Evolutionary conservation across 2,113 vertebrate genomes (phyloP).

Genomic region (Oncorhynchus kisutch): DNA sequence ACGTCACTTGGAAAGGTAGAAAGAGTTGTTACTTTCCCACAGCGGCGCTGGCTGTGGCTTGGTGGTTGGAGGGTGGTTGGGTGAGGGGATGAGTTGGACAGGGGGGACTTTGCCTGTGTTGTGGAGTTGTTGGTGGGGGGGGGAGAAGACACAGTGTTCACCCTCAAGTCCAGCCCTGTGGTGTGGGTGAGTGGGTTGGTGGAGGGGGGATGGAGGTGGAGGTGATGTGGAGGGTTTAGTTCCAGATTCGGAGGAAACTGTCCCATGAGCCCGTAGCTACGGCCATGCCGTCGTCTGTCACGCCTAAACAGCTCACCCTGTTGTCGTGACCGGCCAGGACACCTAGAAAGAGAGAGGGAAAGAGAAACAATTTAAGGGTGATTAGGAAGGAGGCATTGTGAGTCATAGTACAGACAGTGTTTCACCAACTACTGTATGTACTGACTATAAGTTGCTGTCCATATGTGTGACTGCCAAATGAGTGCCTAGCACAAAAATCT

Average conservation of each 20-base stretch:
- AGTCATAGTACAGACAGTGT: no score
- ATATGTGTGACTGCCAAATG: no score
- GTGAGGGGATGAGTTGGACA: constrained; percentile 1
- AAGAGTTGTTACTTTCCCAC: constrained; percentile 78
- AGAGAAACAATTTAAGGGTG: no score
- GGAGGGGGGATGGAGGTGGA: constrained; percentile 21
- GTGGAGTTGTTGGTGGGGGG: constrained; percentile 38
- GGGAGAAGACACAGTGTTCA: constrained; percentile 59
- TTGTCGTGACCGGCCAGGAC: constrained; percentile 96
- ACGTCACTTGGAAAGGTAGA: constrained; percentile 83
- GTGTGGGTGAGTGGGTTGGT: background rate
- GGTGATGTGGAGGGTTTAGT: constrained; percentile 73
- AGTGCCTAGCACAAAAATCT: no score
- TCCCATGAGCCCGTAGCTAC: constrained; percentile 99
- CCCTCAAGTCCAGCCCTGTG: constrained; percentile 57
- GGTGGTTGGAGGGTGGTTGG: constrained; percentile 7
- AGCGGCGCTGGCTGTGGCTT: constrained; percentile 62
- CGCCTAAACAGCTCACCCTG: constrained; percentile 96
- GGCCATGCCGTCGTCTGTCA: constrained; percentile 95
- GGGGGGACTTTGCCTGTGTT: constrained; percentile 9
- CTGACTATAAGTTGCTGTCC: no score
- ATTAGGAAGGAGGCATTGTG: no score
- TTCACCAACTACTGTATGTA: no score
- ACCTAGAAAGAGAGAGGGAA: constrained; percentile 67
- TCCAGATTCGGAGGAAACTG: constrained; percentile 99